Conservation (phyloP, 2,888 invertebrate species). For the Pollenia labialis region DNA sequence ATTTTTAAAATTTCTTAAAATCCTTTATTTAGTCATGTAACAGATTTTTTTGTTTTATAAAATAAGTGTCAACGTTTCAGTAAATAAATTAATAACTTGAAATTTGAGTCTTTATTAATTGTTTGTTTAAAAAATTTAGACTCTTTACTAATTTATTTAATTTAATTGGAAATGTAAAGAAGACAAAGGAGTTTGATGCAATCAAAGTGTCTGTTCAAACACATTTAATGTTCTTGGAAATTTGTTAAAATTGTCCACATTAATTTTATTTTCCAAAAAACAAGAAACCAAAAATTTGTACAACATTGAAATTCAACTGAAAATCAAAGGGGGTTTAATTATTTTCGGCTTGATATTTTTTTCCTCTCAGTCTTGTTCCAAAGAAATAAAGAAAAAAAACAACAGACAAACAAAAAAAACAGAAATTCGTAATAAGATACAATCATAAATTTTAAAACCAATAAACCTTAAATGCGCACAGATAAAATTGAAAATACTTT, state of each 20-base stretch:
- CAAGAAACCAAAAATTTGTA: neutral
- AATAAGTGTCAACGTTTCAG: neutral
- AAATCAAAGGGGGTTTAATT: constrained; percentile 50
- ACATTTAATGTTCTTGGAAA: constrained; percentile 60
- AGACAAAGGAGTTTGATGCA: constrained; percentile 4
- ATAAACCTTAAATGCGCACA: constrained; percentile 56
- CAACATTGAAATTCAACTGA: constrained; percentile 37
- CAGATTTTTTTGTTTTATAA: neutral
- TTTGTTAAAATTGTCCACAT: constrained; percentile 65
- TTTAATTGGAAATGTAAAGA: constrained; percentile 39
- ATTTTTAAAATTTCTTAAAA: constrained; percentile 9
- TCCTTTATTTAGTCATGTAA: constrained; percentile 3
- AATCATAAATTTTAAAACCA: constrained; percentile 61
- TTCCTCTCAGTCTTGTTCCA: neutral
- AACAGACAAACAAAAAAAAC: constrained; percentile 26
- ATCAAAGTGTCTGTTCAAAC: constrained; percentile 53
- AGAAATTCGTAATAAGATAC: constrained; percentile 57
- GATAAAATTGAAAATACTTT: neutral
- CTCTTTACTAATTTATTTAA: constrained; percentile 57
- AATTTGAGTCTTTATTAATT: constrained; percentile 51
- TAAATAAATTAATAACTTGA: constrained; percentile 34
- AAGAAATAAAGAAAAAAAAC: constrained; percentile 22
- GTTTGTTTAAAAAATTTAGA: constrained; percentile 38
- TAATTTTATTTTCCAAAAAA: constrained; percentile 43
- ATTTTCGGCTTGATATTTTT: constrained; percentile 12